These are phyloP conservation scores for Peromyscus aztecus DNA, from an alignment of 2,797 vertebrate genomes.

Conservation along the genomic window DNA sequence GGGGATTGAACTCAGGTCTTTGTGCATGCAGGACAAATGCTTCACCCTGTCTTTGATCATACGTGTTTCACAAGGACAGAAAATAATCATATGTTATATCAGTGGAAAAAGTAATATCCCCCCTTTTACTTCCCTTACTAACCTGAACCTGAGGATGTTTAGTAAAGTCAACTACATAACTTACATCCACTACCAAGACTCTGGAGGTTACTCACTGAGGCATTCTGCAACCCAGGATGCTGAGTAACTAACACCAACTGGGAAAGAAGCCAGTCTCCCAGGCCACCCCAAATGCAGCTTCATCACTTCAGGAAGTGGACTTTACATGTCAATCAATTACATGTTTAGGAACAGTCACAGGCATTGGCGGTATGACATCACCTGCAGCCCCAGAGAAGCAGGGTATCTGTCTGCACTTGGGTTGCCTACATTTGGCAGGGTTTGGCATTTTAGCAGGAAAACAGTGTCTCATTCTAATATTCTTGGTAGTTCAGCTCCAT, in stretches of 20 bases:
- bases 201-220: not conserved
- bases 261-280: not conserved
- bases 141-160: not conserved
- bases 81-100: constrained; percentile 22
- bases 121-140: not conserved
- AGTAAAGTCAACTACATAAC: not conserved
- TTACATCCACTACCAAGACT: not conserved
- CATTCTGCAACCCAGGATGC: not conserved
- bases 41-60: not conserved
- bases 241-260: not conserved
- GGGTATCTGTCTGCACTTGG: not conserved
- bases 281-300: not conserved
- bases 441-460: not conserved
- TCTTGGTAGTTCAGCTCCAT: not conserved
- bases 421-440: not conserved
- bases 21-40: not conserved
- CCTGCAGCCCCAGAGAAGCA: not conserved
- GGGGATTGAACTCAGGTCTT: not conserved
- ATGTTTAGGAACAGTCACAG: not conserved
- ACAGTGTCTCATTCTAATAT: not conserved
- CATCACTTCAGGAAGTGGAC: not conserved
- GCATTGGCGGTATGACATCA: not conserved
- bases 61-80: not conserved
- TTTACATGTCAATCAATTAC: not conserved
- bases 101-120: not conserved